Conservation (phyloP, 2,113 vertebrate genomes). For the Leptocoma aspasia region DNA sequence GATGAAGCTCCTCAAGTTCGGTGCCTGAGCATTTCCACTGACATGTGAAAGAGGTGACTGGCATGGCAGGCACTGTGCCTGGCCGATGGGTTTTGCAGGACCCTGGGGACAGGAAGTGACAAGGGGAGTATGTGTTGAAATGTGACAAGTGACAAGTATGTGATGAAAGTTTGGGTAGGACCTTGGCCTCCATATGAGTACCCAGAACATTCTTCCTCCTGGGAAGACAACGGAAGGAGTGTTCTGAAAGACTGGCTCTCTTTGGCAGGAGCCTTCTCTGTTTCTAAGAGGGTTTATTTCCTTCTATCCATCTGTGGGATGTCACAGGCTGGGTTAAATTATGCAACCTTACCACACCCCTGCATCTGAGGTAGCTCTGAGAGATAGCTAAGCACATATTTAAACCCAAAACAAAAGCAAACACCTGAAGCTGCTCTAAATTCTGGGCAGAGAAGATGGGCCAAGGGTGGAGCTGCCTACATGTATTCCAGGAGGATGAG, state of each 20-base stretch:
- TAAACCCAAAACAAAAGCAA: conserved; percentile 32
- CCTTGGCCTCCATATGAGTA: not conserved
- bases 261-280: not conserved
- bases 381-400: not conserved
- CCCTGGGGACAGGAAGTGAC: not conserved
- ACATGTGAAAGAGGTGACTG: not conserved
- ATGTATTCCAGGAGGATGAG: not conserved
- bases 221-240: not conserved
- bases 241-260: not conserved
- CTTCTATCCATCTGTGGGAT: not conserved
- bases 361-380: not conserved
- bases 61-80: not conserved
- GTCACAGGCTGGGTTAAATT: not conserved
- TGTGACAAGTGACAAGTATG: too few relatives aligned
- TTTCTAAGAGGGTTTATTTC: not conserved
- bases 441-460: not conserved
- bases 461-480: not conserved
- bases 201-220: not conserved
- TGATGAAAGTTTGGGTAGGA: not conserved
- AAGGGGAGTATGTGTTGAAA: too few relatives aligned
- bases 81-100: not conserved
- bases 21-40: rapidly evolving
- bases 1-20: rapidly evolving
- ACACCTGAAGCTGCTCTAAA: not conserved
- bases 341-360: not conserved